Percentiles rank a stretch among this genome's conserved stretches.
phyloP scores from a whole-genome alignment of 2,113 vertebrate genomes.

The Pholis gunnellus region DNA sequence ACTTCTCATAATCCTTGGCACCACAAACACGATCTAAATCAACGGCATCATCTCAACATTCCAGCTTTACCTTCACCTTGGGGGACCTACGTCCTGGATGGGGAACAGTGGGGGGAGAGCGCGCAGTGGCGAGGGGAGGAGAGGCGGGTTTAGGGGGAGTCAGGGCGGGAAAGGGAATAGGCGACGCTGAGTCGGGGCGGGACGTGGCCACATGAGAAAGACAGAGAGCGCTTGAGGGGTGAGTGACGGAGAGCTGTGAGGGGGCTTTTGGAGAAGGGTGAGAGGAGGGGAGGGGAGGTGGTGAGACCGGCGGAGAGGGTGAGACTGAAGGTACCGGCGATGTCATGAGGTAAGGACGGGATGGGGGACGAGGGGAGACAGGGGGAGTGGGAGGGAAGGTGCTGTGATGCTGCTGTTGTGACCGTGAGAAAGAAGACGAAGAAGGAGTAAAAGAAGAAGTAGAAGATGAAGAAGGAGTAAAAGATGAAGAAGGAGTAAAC shows the following conservation, averaged over 20 bases:
- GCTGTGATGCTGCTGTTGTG: slow-evolving; percentile 38
- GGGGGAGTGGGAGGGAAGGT: slow-evolving; percentile 32
- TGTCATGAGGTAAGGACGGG: slow-evolving; percentile 44
- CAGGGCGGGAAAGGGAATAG: slow-evolving; percentile 35
- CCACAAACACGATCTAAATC: slow-evolving; percentile 24
- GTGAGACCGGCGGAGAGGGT: slow-evolving; percentile 32
- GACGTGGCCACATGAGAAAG: slow-evolving; percentile 35
- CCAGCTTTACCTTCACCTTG: slow-evolving; percentile 90
- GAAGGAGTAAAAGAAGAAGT: slow-evolving; percentile 31
- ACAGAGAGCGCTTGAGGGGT: slow-evolving; percentile 22
- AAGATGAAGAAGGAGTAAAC: not conserved
- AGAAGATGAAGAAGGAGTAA: slow-evolving; percentile 37
- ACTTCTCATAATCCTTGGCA: not conserved
- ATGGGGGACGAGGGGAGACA: slow-evolving; percentile 45
- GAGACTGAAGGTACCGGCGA: slow-evolving; percentile 43
- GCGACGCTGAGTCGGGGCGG: slow-evolving; percentile 55
- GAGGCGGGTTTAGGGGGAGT: slow-evolving; percentile 42
- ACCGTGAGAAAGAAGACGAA: not conserved
- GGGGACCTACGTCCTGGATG: slow-evolving; percentile 86
- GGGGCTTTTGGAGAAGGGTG: slow-evolving; percentile 21
- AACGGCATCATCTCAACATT: slow-evolving; percentile 17
- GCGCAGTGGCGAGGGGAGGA: slow-evolving; percentile 68
- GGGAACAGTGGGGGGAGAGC: slow-evolving; percentile 82
- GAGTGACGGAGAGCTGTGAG: slow-evolving; percentile 30
- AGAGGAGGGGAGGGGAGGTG: slow-evolving; percentile 21